A percentile compares a stretch with the other conserved stretches of the same genome.
phyloP scores from a whole-genome alignment of 2,797 vertebrate genomes.

The Xyrichtys novacula region DNA sequence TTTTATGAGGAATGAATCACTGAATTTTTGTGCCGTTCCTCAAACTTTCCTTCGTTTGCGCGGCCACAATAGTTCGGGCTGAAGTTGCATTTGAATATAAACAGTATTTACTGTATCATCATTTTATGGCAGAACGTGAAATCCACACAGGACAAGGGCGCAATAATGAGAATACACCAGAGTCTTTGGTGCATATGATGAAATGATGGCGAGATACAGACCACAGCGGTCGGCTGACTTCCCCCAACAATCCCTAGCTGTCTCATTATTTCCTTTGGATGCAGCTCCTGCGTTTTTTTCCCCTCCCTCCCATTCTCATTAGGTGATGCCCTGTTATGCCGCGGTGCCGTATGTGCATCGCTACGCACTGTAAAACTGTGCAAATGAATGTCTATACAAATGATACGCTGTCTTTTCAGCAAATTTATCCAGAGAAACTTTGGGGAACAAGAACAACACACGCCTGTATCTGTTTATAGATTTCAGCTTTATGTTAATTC shows the following conservation, averaged over 20 bases:
- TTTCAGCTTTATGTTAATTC: background rate
- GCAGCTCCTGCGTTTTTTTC: conserved; percentile 7
- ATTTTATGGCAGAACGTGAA: conserved; percentile 17
- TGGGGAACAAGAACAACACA: background rate
- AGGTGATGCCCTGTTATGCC: conserved; percentile 28
- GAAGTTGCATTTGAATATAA: conserved; percentile 1
- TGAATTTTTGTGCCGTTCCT: background rate
- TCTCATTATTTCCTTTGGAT: conserved; percentile 67
- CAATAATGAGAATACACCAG: conserved; percentile 13
- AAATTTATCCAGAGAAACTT: background rate
- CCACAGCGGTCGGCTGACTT: conserved; percentile 27
- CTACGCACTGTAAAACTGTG: conserved; percentile 18
- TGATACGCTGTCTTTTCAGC: conserved; percentile 1
- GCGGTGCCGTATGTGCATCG: background rate
- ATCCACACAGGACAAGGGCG: conserved; percentile 10
- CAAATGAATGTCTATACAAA: conserved; percentile 17
- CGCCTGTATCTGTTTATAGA: background rate
- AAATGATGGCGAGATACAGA: conserved; percentile 34
- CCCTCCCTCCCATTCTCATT: conserved; percentile 32
- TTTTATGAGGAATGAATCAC: background rate
- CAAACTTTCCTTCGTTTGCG: background rate
- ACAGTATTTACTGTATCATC: background rate
- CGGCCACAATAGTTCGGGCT: background rate
- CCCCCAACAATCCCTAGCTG: conserved; percentile 47
- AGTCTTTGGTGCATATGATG: conserved; percentile 37